Conservation (phyloP, 2,888 invertebrate genomes). For the Oxycera nigricornis region DNA sequence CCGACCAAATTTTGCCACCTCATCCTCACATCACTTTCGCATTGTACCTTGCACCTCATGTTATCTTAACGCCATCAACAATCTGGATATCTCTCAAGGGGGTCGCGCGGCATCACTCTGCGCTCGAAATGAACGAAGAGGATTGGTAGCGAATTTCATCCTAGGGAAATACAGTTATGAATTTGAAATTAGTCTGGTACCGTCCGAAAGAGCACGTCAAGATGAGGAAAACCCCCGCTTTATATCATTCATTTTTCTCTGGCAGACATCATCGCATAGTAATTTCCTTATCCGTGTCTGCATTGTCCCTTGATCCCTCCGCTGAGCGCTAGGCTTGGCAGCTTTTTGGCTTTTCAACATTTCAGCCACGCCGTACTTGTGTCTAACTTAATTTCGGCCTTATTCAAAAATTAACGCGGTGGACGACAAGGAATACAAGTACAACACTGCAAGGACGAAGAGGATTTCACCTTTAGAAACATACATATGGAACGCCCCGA, state of each 20-base stretch:
- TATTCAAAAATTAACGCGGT: constrained; percentile 29
- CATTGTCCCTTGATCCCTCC: too few species aligned
- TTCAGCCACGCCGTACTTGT: background rate
- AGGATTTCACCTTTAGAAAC: background rate
- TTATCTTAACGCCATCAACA: background rate
- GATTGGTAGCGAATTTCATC: constrained; percentile 41
- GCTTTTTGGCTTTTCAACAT: background rate
- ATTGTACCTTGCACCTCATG: background rate
- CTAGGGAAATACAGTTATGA: constrained; percentile 41
- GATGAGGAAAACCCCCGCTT: background rate
- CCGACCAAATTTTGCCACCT: constrained; percentile 6
- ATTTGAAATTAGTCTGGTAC: constrained; percentile 41
- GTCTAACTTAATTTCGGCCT: constrained; percentile 29
- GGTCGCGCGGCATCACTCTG: background rate
- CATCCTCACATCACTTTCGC: background rate
- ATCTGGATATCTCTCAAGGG: constrained; percentile 3
- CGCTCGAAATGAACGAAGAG: constrained; percentile 7
- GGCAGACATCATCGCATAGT: constrained; percentile 12
- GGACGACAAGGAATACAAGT: background rate
- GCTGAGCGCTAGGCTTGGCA: too few species aligned
- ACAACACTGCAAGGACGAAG: background rate
- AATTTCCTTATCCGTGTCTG: too few species aligned
- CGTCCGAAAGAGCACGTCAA: constrained; percentile 16
- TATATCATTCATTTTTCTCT: constrained; percentile 25
- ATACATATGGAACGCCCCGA: background rate